A percentile compares a stretch with the other conserved stretches of the same genome.
These are phyloP conservation scores for Pipistrellus kuhlii DNA, from an alignment of 2,797 vertebrate species.

Conservation along the genomic window DNA sequence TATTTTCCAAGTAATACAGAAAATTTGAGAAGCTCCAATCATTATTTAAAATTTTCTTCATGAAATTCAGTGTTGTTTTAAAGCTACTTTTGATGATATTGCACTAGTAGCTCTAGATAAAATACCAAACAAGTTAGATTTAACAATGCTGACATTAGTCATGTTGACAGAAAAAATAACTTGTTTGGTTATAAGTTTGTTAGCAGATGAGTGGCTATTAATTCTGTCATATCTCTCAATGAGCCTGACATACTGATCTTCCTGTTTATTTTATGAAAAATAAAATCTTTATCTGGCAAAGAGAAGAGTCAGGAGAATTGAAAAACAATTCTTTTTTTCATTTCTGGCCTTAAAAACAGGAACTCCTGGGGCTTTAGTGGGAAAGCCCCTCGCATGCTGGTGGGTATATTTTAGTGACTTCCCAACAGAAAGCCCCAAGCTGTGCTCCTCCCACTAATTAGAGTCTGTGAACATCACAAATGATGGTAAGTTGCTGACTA, in stretches of 20 bases:
- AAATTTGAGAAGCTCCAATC: constrained; percentile 3
- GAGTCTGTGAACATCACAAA: background rate
- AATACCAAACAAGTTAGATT: constrained; percentile 46
- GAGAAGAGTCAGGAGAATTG: background rate
- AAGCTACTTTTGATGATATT: constrained; percentile 40
- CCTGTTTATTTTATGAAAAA: background rate
- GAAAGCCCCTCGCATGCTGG: background rate
- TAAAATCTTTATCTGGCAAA: background rate
- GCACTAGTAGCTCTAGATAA: constrained; percentile 49
- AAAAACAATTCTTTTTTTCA: background rate
- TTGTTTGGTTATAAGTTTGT: constrained; percentile 59
- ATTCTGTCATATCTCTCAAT: constrained; percentile 31
- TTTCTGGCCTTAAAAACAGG: background rate
- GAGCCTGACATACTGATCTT: background rate
- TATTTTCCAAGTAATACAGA: constrained; percentile 54
- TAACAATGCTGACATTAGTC: constrained; percentile 38
- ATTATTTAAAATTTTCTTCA: background rate
- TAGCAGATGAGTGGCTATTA: constrained; percentile 36
- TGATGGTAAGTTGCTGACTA: background rate
- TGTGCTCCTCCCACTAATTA: background rate
- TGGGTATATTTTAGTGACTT: background rate
- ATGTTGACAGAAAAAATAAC: constrained; percentile 20
- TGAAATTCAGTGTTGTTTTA: constrained; percentile 50
- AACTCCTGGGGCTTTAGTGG: background rate
- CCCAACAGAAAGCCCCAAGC: background rate